These are phyloP conservation scores for Neopipo cinnamomea DNA, from an alignment of 2,113 vertebrate genomes.

Conservation along the genomic window DNA sequence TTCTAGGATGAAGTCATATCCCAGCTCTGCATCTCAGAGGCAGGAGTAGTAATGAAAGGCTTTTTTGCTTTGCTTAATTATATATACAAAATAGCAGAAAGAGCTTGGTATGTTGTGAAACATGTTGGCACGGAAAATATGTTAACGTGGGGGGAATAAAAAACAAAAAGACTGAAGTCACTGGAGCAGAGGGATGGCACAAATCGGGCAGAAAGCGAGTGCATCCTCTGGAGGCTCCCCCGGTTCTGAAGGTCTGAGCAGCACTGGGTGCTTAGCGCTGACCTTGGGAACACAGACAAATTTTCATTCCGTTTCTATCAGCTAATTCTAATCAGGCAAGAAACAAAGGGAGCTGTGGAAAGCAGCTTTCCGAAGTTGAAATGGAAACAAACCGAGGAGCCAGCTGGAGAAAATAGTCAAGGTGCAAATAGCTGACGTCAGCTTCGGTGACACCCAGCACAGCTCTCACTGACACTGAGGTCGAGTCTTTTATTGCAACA, in stretches of 20 bases:
- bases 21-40: neutral
- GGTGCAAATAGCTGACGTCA: neutral
- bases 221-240: neutral
- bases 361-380: neutral
- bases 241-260: accelerated
- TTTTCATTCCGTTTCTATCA: neutral
- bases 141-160: accelerated
- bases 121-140: neutral
- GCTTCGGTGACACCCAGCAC: neutral
- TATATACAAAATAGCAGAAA: neutral
- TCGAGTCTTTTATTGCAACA: neutral
- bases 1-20: neutral
- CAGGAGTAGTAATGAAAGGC: neutral
- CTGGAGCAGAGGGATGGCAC: neutral
- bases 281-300: neutral
- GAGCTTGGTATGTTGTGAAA: neutral
- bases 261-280: accelerated
- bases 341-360: neutral
- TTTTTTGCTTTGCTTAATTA: neutral
- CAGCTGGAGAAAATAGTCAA: neutral
- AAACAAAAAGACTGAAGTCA: neutral
- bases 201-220: neutral
- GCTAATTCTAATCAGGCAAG: neutral
- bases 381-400: neutral
- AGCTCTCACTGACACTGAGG: neutral